Base-by-base conservation (phyloP, 2,888 invertebrate genomes). In the Augiades crinisus region DNA sequence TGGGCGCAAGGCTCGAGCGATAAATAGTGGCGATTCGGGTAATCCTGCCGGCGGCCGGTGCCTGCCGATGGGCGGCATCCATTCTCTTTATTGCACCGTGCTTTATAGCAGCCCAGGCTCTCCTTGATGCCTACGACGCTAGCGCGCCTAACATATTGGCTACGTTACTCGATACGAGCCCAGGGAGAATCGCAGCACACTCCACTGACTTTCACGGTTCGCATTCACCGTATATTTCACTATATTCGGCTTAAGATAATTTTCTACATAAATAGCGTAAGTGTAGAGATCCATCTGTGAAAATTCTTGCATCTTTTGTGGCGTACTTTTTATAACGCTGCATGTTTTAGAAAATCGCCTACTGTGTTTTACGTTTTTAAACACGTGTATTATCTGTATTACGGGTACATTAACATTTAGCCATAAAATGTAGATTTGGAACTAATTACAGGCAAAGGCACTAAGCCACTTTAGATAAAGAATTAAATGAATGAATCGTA, bases 1-100 rank as follows among this genome's bases (percentile, higher is more conserved):
- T 89, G 89, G 85, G 86, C 83, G 84, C 81, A 81, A 81, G 85
- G 83, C 84, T 80, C 72, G 78, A 77, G 85, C 89, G 87, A 89
- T 89, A 89, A 88, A 89, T 89, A 89, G 89, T 88, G 89, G 86
- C 84, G 86, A 86, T 88, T 88, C 84, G 79, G 82, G 83, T 89
- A 89, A 89, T 88, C 88, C 88, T 70, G 78, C 77, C 79, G 75
- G 84, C 82, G 85, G 78, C 74, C 73, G 77, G 72, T 68, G 78
- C 70, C 81, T 76, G 79, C 72, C 81, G 83, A 87, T 87, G 87
- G 88, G 80, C 84, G 84, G 88, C 88, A 89, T 88, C 81, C 80
- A 89, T 89, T 84, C 88, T 86, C 88, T 89, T 89, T 88, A 89
- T 89, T 86, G 88, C 84, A 75, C 78, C 75, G 88, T 89, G 88